These are phyloP conservation scores for Pogonomyrmex barbatus DNA, from an alignment of 1,140 invertebrate species.

Conservation along the genomic window DNA sequence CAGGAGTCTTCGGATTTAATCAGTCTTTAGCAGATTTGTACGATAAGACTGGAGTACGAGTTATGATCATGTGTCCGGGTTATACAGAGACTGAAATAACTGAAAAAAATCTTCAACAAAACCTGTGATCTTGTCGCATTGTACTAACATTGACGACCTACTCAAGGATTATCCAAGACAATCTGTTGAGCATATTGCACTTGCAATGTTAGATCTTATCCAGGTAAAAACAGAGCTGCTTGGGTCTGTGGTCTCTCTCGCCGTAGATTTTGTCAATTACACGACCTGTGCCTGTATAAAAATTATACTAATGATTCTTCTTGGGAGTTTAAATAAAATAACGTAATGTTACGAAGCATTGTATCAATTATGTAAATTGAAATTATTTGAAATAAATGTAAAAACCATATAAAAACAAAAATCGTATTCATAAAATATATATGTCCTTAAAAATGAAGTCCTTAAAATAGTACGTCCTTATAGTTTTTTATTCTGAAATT, in stretches of 20 bases:
- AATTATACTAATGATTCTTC: no score
- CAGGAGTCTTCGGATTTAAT: slow-evolving; percentile 86
- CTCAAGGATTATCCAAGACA: neutral
- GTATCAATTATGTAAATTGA: no score
- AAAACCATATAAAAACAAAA: neutral
- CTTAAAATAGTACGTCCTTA: no score
- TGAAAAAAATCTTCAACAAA: neutral
- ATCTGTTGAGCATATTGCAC: slow-evolving; percentile 75
- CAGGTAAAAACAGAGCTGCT: slow-evolving; percentile 82
- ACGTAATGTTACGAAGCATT: no score
- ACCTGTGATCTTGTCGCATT: neutral
- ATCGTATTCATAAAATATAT: no score
- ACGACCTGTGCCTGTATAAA: neutral
- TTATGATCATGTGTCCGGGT: slow-evolving; percentile 86
- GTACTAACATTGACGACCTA: neutral
- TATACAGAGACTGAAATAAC: slow-evolving; percentile 73
- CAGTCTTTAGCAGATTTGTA: slow-evolving; percentile 72
- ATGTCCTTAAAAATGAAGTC: no score
- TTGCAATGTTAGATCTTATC: slow-evolving; percentile 82
- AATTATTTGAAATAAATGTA: neutral
- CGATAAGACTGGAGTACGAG: slow-evolving; percentile 75
- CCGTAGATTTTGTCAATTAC: slow-evolving; percentile 72
- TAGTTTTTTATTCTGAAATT: no score
- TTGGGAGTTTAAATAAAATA: no score
- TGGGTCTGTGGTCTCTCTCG: slow-evolving; percentile 84